phyloP scores from a whole-genome alignment of 2,797 vertebrate genomes.

The Amblyopsis hoosieri region DNA sequence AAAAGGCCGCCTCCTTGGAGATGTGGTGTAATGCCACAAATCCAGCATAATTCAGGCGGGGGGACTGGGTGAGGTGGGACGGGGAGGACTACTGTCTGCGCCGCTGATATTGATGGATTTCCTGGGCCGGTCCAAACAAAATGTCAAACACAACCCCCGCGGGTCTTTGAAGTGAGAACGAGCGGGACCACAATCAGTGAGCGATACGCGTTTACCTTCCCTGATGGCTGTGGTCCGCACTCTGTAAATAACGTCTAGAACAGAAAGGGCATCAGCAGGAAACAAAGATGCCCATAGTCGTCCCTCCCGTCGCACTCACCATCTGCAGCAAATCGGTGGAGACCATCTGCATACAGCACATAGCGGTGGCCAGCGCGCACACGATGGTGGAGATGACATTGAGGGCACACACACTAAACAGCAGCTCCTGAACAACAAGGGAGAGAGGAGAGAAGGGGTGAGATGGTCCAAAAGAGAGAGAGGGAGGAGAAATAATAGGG shows the following conservation, averaged over 20 bases:
- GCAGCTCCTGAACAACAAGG: conserved; percentile 84
- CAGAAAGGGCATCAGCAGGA: conserved; percentile 21
- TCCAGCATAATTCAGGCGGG: conserved; percentile 7
- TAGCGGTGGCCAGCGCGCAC: conserved; percentile 95
- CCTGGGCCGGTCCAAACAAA: conserved; percentile 14
- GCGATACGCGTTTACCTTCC: conserved; percentile 31
- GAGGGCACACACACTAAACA: conserved; percentile 97
- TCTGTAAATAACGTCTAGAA: conserved; percentile 26
- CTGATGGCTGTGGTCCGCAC: conserved; percentile 25
- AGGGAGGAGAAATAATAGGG: conserved; percentile 8
- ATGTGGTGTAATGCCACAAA: neutral
- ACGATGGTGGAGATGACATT: conserved; percentile 98
- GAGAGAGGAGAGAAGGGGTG: conserved; percentile 32
- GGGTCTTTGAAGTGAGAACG: conserved; percentile 10
- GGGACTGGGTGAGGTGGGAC: neutral
- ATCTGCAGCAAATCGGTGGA: conserved; percentile 95
- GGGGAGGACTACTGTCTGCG: too few species aligned
- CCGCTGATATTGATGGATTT: conserved; percentile 11
- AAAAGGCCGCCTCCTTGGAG: too few species aligned
- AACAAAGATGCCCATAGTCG: conserved; percentile 23
- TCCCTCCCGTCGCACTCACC: conserved; percentile 80
- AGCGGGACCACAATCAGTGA: conserved; percentile 10
- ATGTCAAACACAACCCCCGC: conserved; percentile 3
- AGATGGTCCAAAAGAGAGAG: conserved; percentile 34
- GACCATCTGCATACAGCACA: conserved; percentile 99